Conservation (phyloP, 2,113 vertebrate genomes). For the Malurus melanocephalus region DNA sequence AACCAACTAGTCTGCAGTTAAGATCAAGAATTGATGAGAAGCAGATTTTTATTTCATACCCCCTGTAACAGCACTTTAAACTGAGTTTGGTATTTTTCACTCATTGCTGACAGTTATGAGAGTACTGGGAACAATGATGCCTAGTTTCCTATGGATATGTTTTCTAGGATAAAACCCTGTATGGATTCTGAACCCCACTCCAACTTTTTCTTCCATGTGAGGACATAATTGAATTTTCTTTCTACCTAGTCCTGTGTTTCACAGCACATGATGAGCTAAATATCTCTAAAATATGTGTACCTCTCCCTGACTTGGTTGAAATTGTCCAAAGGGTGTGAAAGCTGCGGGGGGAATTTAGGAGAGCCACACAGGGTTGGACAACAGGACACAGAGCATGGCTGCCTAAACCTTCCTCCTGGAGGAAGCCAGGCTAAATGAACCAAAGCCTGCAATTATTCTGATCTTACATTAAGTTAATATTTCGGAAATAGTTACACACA, state of each 20-base stretch:
- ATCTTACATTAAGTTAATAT: neutral
- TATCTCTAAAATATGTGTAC: neutral
- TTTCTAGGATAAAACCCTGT: constrained; percentile 39
- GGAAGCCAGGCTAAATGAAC: neutral
- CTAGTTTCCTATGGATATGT: constrained; percentile 13
- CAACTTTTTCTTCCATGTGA: neutral
- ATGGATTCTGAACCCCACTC: neutral
- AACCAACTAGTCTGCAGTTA: constrained; percentile 39
- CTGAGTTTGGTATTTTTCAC: constrained; percentile 28
- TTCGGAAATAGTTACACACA: neutral
- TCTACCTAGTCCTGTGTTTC: neutral
- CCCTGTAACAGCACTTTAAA: constrained; percentile 37
- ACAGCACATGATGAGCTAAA: neutral
- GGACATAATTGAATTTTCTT: neutral
- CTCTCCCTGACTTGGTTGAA: neutral
- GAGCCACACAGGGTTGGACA: fast-evolving
- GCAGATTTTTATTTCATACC: constrained; percentile 52
- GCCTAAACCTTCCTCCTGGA: neutral
- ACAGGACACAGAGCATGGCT: fast-evolving
- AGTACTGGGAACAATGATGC: constrained; percentile 25
- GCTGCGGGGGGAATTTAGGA: neutral
- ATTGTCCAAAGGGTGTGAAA: neutral
- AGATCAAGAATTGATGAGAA: constrained; percentile 51
- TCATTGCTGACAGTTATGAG: constrained; percentile 9
- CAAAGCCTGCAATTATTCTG: neutral